phyloP scores from a whole-genome alignment of 1,140 invertebrate species.

The Pogonomyrmex barbatus region DNA sequence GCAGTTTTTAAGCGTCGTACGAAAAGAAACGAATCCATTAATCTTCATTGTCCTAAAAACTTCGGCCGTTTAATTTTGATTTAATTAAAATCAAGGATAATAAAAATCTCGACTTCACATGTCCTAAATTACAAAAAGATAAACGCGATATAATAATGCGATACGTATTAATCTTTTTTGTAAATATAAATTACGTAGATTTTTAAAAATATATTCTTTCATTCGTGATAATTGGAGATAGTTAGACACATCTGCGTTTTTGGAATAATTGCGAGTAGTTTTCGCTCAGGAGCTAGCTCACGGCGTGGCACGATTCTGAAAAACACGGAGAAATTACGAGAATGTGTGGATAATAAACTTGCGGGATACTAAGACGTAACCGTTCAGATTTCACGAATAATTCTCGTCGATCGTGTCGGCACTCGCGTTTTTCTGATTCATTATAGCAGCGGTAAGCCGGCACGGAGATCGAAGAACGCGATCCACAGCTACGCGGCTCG shows the following conservation, averaged over 20 bases:
- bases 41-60: slow-evolving; percentile 1
- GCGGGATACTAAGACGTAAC: slow-evolving; percentile 33
- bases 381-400: slow-evolving; percentile 70
- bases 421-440: slow-evolving; percentile 54
- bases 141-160: neutral
- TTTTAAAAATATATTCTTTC: neutral
- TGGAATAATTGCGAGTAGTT: neutral
- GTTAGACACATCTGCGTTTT: neutral
- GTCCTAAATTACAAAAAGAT: neutral
- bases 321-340: slow-evolving; percentile 5
- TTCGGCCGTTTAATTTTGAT: neutral
- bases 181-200: no score
- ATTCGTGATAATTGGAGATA: neutral
- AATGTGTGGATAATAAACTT: slow-evolving; percentile 32
- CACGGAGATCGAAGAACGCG: slow-evolving; percentile 59
- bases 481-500: slow-evolving; percentile 63
- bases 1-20: neutral
- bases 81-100: neutral
- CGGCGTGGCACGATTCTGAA: neutral
- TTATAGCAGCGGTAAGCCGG: slow-evolving; percentile 30
- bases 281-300: neutral
- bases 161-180: no score
- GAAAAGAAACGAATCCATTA: neutral
- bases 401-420: slow-evolving; percentile 58
- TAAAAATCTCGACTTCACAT: slow-evolving; percentile 1